Evolutionary conservation across 2,113 vertebrate genomes (phyloP).

Genomic region (Delphinapterus leucas): DNA sequence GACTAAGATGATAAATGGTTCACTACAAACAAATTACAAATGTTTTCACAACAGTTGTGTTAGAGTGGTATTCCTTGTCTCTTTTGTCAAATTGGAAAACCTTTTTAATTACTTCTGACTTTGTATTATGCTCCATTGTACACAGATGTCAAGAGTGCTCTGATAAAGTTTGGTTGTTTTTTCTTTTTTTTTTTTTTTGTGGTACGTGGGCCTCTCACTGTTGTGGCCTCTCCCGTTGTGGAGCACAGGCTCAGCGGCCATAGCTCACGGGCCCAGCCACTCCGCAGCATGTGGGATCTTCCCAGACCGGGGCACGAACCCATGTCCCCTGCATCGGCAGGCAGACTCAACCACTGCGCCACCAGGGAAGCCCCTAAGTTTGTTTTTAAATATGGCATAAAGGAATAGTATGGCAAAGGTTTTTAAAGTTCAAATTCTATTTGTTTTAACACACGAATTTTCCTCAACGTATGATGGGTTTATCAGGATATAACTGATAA

Average conservation of each 20-base stretch:
- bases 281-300: too few relatives aligned
- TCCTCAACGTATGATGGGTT: background rate
- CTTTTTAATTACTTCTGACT: background rate
- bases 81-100: background rate
- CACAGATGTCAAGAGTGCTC: background rate
- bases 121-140: background rate
- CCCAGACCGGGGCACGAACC: too few relatives aligned
- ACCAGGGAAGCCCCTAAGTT: background rate
- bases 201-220: too few relatives aligned
- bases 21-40: conserved; percentile 25
- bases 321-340: too few relatives aligned
- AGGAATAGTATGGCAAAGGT: background rate
- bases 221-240: too few relatives aligned
- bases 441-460: background rate
- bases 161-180: background rate
- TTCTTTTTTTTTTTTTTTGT: too few relatives aligned
- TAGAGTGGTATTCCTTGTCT: background rate
- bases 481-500: background rate
- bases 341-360: too few relatives aligned
- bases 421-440: background rate
- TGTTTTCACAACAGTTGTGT: background rate
- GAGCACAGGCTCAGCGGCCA: too few relatives aligned
- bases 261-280: too few relatives aligned
- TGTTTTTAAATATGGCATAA: background rate
- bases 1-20: conserved; percentile 21